Evolutionary conservation across 1,140 invertebrate species (phyloP).

Genomic region (Hirudo medicinalis): DNA sequence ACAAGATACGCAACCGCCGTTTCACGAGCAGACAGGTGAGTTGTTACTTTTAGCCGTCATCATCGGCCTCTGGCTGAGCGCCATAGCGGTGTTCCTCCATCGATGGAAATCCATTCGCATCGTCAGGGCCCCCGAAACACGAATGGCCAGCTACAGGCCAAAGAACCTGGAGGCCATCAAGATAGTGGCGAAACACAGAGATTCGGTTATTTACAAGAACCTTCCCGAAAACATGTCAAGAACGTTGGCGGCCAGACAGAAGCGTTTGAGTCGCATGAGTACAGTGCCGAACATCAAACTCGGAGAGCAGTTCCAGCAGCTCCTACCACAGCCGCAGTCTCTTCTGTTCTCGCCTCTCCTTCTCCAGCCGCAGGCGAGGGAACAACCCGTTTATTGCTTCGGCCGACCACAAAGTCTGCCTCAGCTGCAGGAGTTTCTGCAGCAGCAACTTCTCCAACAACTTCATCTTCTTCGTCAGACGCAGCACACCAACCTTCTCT

Average conservation of each 20-base stretch:
- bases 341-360: not conserved
- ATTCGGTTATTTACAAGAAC: constrained; percentile 37
- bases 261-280: constrained; percentile 32
- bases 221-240: constrained; percentile 33
- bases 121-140: constrained; percentile 30
- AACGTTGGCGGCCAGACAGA: constrained; percentile 34
- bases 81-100: constrained; percentile 31
- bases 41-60: constrained; percentile 30
- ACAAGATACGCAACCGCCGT: not conserved
- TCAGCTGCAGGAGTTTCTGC: not conserved
- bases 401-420: not conserved
- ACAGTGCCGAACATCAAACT: constrained; percentile 30
- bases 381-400: not conserved
- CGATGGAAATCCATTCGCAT: constrained; percentile 35
- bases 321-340: not conserved
- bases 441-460: not conserved
- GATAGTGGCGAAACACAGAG: constrained; percentile 31
- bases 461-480: not conserved
- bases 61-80: constrained; percentile 30
- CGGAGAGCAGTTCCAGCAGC: not conserved
- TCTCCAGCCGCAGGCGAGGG: not conserved
- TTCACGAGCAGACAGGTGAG: constrained; percentile 27
- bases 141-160: constrained; percentile 31
- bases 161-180: constrained; percentile 35
- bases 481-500: not conserved